A percentile compares a stretch with the other conserved stretches of the same genome.
Evolutionary conservation across 2,797 vertebrate genomes (phyloP).

Genomic region (Sitta carolinensis): DNA sequence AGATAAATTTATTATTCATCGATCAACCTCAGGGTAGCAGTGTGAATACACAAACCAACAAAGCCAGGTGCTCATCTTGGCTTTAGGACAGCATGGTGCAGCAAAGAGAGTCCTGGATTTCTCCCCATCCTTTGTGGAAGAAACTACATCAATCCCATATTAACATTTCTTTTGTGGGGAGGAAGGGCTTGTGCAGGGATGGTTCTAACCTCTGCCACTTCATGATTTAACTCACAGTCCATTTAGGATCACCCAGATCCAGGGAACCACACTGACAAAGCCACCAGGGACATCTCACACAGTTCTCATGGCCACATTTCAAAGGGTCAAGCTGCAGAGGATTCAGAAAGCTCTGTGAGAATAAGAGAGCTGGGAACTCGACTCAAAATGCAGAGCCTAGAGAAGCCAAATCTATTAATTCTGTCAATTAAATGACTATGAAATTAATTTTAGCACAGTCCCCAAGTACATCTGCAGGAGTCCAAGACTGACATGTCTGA

Average conservation of each 20-base stretch:
- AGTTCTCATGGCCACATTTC: not conserved
- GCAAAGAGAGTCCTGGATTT: not conserved
- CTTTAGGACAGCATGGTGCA: not conserved
- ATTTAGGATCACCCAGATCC: not conserved
- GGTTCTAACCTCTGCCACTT: not conserved
- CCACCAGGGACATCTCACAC: accelerated
- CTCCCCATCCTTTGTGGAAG: not conserved
- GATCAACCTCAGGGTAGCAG: not conserved
- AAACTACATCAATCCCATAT: not conserved
- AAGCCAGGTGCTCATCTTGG: not conserved
- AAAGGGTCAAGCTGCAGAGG: not conserved
- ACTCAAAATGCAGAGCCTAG: not conserved
- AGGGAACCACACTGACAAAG: not conserved
- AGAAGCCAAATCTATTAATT: not conserved
- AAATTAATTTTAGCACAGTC: not conserved
- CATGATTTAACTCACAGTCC: not conserved
- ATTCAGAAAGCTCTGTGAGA: not conserved
- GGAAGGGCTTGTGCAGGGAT: not conserved
- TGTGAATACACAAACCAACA: not conserved
- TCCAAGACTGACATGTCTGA: not conserved
- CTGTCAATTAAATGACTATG: not conserved
- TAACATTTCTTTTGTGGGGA: not conserved
- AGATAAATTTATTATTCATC: not conserved
- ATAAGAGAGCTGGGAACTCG: not conserved
- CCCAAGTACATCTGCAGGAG: not conserved